Evolutionary conservation across 2,113 vertebrate genomes (phyloP).

Genomic region (Montifringilla adamsi): DNA sequence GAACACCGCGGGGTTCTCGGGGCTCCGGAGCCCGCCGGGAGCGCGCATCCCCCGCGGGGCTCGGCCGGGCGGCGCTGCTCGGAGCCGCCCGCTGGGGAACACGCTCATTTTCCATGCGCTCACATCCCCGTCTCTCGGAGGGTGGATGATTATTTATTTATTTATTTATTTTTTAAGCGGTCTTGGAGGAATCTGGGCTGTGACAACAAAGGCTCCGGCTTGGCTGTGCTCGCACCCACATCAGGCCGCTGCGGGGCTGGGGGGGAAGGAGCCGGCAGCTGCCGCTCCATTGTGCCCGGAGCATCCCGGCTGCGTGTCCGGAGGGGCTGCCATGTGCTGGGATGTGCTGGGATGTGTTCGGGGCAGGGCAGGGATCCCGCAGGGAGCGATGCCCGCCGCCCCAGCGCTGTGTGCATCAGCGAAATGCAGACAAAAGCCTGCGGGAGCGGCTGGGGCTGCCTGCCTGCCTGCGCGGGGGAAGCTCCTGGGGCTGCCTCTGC

Average conservation of each 20-base stretch:
- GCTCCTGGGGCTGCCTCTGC: not conserved
- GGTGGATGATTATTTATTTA: not conserved
- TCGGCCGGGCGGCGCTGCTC: not conserved
- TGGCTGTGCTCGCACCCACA: not conserved
- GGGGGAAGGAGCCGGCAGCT: not conserved
- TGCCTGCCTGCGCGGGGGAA: not conserved
- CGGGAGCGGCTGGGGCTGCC: not conserved
- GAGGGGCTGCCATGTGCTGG: not conserved
- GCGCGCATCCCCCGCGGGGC: not conserved
- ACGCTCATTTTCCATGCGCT: not conserved
- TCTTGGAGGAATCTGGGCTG: slow-evolving; percentile 20
- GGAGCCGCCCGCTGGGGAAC: not conserved
- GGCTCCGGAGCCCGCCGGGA: not conserved
- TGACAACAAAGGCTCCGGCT: slow-evolving; percentile 46
- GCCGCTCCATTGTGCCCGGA: not conserved
- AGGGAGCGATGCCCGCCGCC: not conserved
- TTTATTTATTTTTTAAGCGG: not conserved
- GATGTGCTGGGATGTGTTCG: not conserved
- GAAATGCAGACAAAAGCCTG: slow-evolving; percentile 43
- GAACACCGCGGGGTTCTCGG: not conserved
- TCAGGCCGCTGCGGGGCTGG: not conserved
- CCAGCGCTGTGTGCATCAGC: not conserved
- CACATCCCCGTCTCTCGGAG: not conserved
- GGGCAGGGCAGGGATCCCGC: not conserved
- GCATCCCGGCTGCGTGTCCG: not conserved